Evolutionary conservation across 1,140 invertebrate species (phyloP).

Genomic region (Sinonovacula constricta): DNA sequence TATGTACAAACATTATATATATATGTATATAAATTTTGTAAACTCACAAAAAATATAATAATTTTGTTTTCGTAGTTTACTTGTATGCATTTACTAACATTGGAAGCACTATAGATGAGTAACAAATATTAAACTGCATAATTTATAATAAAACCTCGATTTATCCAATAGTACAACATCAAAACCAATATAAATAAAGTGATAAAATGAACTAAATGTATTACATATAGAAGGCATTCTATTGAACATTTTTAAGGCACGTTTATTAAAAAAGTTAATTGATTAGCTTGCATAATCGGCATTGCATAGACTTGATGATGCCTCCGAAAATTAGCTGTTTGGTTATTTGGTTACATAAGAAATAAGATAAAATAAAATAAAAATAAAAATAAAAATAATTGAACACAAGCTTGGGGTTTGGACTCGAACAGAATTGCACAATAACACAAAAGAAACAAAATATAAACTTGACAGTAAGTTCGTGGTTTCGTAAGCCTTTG

Average conservation of each 20-base stretch:
- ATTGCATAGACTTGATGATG: neutral
- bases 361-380: no score
- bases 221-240: neutral
- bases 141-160: neutral
- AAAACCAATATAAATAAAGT: neutral
- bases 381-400: no score
- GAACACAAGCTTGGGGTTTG: no score
- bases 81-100: neutral
- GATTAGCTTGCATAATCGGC: no score
- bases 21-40: neutral
- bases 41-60: neutral
- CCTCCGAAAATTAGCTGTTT: neutral
- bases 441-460: no score
- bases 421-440: no score
- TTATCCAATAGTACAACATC: neutral
- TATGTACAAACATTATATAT: conserved; percentile 1
- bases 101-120: neutral
- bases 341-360: no score
- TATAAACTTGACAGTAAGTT: no score
- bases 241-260: neutral
- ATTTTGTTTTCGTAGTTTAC: neutral
- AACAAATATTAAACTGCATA: neutral
- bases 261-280: no score
- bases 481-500: no score
- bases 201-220: neutral